Conservation (phyloP, 2,113 vertebrate genomes). For the Paraplagusia blochii region DNA sequence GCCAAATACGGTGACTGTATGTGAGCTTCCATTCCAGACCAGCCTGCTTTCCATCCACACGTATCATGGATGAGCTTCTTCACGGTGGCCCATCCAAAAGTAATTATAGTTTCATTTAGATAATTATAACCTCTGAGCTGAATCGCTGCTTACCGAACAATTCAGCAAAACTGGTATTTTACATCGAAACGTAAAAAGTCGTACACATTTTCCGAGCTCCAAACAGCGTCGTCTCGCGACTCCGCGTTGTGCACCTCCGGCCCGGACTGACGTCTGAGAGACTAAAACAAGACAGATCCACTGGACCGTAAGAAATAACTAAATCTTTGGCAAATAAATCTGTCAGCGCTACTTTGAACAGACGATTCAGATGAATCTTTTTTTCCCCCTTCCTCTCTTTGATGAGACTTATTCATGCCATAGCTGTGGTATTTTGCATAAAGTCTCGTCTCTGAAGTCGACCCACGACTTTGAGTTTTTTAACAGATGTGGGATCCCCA, state of each 20-base stretch:
- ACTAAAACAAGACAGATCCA: slow-evolving; percentile 8
- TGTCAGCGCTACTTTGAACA: slow-evolving; percentile 15
- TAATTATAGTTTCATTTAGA: not conserved
- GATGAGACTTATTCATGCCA: slow-evolving; percentile 20
- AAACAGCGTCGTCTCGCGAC: not conserved
- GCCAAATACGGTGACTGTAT: too few species aligned
- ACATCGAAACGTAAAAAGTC: not conserved
- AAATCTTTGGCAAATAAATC: slow-evolving; percentile 39
- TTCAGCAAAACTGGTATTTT: not conserved
- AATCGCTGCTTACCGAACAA: not conserved
- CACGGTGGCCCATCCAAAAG: not conserved
- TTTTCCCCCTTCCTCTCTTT: slow-evolving; percentile 9
- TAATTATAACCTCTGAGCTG: not conserved
- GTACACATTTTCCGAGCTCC: not conserved
- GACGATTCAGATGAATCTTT: slow-evolving; percentile 17
- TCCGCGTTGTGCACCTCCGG: not conserved
- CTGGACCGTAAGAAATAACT: slow-evolving; percentile 9
- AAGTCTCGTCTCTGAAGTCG: slow-evolving; percentile 33
- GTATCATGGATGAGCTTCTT: not conserved
- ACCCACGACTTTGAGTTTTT: slow-evolving; percentile 25
- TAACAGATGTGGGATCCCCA: slow-evolving; percentile 44
- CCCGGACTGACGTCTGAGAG: not conserved
- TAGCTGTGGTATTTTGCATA: slow-evolving; percentile 17
- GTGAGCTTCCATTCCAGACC: too few species aligned
- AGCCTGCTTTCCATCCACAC: not conserved